Evolutionary conservation across 2,113 vertebrate genomes (phyloP).

Genomic region (Porphyrio hochstetteri): DNA sequence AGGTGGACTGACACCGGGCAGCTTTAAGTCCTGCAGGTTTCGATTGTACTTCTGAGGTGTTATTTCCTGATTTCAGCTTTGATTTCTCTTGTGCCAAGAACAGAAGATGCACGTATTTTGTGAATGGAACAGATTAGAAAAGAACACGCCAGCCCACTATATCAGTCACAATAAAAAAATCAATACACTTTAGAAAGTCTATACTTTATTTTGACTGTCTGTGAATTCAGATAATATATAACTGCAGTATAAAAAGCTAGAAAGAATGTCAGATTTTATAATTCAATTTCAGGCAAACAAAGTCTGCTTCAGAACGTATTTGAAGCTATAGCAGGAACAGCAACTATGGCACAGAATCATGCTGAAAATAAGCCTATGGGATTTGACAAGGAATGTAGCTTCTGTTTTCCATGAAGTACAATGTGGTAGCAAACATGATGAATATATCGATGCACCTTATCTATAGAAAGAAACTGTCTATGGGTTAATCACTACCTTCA

Average conservation of each 20-base stretch:
- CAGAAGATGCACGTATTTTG: background rate
- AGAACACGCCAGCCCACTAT: background rate
- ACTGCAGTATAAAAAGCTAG: background rate
- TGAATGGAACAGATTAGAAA: background rate
- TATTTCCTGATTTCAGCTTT: background rate
- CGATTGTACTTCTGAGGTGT: background rate
- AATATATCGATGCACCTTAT: background rate
- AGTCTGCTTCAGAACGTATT: background rate
- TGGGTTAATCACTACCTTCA: background rate
- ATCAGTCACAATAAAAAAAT: background rate
- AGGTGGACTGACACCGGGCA: background rate
- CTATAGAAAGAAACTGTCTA: background rate
- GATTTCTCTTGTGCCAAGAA: background rate
- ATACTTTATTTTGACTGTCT: background rate
- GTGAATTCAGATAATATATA: background rate
- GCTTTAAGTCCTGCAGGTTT: background rate
- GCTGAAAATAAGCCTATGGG: background rate
- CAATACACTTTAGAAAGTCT: background rate
- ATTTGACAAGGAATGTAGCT: background rate
- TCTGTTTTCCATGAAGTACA: background rate
- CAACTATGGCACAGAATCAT: background rate
- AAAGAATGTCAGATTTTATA: background rate
- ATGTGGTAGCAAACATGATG: background rate
- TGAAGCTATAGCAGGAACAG: background rate
- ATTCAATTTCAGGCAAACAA: background rate